Percentiles rank a stretch among this genome's conserved stretches.
Conservation (phyloP, 2,888 invertebrate species). For the Marronus borbonicus region DNA sequence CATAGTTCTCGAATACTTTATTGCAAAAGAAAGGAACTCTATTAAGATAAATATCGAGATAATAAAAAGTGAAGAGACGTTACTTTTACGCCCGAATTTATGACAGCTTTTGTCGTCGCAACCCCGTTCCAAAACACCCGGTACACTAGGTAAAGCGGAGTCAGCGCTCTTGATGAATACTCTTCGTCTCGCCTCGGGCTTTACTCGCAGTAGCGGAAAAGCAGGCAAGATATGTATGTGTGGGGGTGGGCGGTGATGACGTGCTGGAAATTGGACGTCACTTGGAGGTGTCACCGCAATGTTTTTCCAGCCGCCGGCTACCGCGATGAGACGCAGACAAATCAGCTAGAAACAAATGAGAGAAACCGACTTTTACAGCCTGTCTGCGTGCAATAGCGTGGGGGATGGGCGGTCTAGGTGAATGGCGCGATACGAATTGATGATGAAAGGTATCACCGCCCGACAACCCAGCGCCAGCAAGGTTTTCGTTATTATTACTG, state of each 20-base stretch:
- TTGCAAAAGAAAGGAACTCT: slow-evolving; percentile 18
- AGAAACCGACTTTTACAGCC: slow-evolving; percentile 49
- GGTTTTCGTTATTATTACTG: slow-evolving; percentile 29
- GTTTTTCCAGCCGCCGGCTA: slow-evolving; percentile 68
- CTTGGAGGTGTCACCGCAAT: slow-evolving; percentile 71
- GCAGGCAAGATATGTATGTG: slow-evolving; percentile 44
- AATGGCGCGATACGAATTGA: slow-evolving; percentile 31
- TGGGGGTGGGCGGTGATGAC: slow-evolving; percentile 64
- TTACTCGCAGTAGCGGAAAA: slow-evolving; percentile 59
- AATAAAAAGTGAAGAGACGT: slow-evolving; percentile 35
- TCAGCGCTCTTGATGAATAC: slow-evolving; percentile 37
- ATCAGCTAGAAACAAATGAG: slow-evolving; percentile 69
- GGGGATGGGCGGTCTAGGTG: slow-evolving; percentile 18
- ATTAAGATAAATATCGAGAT: slow-evolving; percentile 30
- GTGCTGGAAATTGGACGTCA: slow-evolving; percentile 72
- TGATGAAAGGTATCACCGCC: slow-evolving; percentile 36
- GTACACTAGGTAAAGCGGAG: slow-evolving; percentile 40
- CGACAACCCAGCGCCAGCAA: background rate
- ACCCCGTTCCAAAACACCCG: slow-evolving; percentile 26
- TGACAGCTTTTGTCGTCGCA: slow-evolving; percentile 13
- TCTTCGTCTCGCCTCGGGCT: slow-evolving; percentile 56
- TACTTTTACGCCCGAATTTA: slow-evolving; percentile 35
- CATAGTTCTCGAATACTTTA: background rate
- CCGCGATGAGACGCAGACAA: slow-evolving; percentile 67
- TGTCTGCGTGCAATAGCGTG: slow-evolving; percentile 4